Conservation (phyloP, 23 tunicate genomes). For the Halocynthia aurantium region DNA sequence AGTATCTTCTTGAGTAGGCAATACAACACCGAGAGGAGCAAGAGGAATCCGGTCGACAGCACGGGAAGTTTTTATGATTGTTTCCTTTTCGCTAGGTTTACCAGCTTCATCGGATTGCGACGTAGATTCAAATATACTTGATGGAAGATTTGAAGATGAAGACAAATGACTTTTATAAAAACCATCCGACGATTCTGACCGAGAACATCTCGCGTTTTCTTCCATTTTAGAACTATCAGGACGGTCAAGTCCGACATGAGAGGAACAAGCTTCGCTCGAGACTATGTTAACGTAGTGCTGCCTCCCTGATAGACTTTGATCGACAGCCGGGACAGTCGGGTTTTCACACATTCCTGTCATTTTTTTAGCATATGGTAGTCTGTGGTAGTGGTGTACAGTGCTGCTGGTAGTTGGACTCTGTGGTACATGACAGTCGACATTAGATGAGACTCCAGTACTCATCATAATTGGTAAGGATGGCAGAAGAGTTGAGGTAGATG, state of each 20-base stretch:
- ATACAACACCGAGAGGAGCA: conserved; percentile 8
- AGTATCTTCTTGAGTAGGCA: neutral
- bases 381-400: neutral
- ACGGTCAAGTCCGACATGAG: conserved; percentile 3
- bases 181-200: neutral
- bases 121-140: neutral
- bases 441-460: too few relatives aligned
- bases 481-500: too few relatives aligned
- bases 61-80: neutral
- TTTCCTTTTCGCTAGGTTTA: neutral
- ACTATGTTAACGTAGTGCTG: neutral
- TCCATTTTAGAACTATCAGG: conserved; percentile 1
- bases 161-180: neutral
- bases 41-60: conserved; percentile 2
- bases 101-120: neutral
- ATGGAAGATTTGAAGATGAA: conserved; percentile 3
- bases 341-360: conserved; percentile 3
- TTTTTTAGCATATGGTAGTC: conserved; percentile 14
- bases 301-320: neutral
- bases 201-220: neutral
- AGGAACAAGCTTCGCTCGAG: conserved; percentile 2
- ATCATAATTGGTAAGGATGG: too few relatives aligned
- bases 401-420: too few relatives aligned
- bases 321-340: neutral
- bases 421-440: too few relatives aligned